Base-by-base conservation (phyloP, 2,888 invertebrate genomes). In the Acanthoscelides obtectus region DNA sequence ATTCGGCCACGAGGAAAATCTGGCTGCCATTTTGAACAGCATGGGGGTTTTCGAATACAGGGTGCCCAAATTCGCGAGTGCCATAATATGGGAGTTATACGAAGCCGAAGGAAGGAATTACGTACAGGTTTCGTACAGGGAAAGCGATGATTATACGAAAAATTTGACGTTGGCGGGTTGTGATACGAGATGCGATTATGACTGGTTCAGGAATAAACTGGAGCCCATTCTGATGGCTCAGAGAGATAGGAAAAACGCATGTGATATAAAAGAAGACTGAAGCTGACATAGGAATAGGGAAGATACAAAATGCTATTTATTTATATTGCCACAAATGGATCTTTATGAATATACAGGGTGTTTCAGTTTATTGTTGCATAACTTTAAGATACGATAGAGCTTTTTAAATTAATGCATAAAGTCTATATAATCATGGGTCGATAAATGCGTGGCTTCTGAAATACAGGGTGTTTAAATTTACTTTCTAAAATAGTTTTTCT, bases 1-100 rank as follows among this genome's bases (percentile, higher is more conserved):
- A 79, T 94, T 94, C 75, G 94, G 88, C 0, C 96, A 96, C 80
- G 96, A 96, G 81, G 88, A 91, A 0, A 96, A 94, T 0, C 84
- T 97, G 17, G 92, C 91, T 0, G 92, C 89, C 79, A 78, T 95
- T 63, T 86, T 96, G 0, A 91, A 91, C 82, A 88, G 92, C 0
- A 83, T 96, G 19, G 89, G 89, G 19, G 76, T 94, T n/a, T 95
- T 89, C 78, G 88, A 92, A 74, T 85, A 86, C 12, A 90, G 90
- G 73, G 89, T 89, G 77, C 94, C 94, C 0, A 88, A 89, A 0
- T 94, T 92, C 77, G 86, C 90, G 0, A 88, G 93, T 0, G 88
- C 91, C 6, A 83, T 96, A 22, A 82, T 95, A 64, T 81, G 95
- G 68, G 96, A 96, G 83, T 85, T 96, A 2, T 86, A 89, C 69